A percentile compares a stretch with the other conserved stretches of the same genome.
Evolutionary conservation across 2,113 vertebrate species (phyloP).

Genomic region (Acrocephalus arundinaceus): DNA sequence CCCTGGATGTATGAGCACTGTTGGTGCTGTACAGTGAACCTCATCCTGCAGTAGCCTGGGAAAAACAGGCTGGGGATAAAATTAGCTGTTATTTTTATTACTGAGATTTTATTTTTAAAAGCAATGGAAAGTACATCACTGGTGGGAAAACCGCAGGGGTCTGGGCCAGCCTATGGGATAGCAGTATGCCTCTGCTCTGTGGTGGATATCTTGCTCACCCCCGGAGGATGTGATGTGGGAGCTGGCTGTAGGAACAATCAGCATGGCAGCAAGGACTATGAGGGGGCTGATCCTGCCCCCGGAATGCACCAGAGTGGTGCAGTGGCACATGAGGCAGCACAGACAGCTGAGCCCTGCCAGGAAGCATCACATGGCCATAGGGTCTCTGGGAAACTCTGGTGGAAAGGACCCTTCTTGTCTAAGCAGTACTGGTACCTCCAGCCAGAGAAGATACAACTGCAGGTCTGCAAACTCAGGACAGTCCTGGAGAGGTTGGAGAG

Average conservation of each 20-base stretch:
- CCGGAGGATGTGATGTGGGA: background rate
- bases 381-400: background rate
- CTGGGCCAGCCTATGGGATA: background rate
- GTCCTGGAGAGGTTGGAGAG: background rate
- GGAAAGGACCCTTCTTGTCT: background rate
- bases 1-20: accelerated
- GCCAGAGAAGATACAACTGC: background rate
- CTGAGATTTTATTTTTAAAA: background rate
- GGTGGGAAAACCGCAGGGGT: background rate
- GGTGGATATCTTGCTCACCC: background rate
- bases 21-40: accelerated
- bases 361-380: no score
- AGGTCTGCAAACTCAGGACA: background rate
- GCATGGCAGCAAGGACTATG: background rate
- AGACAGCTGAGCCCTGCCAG: background rate
- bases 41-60: background rate
- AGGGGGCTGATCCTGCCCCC: background rate
- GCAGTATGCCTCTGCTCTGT: accelerated
- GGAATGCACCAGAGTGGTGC: accelerated
- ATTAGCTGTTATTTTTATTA: background rate
- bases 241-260: background rate
- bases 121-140: background rate
- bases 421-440: background rate
- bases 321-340: background rate
- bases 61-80: background rate